Percentiles rank a stretch among this genome's conserved stretches.
Evolutionary conservation across 2,888 invertebrate genomes (phyloP).

Genomic region (Melanophora roralis): DNA sequence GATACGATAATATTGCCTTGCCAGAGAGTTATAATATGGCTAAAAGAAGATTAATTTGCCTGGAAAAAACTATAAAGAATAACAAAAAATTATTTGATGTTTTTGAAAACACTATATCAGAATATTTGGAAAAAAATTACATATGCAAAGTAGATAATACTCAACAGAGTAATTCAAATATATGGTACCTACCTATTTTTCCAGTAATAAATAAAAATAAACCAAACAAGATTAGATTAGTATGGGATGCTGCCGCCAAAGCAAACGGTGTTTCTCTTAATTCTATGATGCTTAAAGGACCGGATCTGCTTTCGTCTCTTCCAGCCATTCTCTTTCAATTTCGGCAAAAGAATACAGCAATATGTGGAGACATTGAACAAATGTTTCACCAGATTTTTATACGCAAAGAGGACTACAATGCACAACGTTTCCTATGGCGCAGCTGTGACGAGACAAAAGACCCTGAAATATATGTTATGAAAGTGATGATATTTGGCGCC

Average conservation of each 20-base stretch:
- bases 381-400: constrained; percentile 48
- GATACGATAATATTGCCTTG: neutral
- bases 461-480: too few relatives aligned
- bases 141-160: neutral
- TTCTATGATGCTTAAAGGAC: constrained; percentile 35
- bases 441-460: neutral
- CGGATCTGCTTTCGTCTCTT: constrained; percentile 24
- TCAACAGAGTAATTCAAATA: neutral
- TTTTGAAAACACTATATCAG: constrained; percentile 28
- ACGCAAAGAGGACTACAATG: constrained; percentile 33
- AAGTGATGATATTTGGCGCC: constrained; percentile 2
- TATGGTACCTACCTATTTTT: constrained; percentile 18
- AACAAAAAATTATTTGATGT: neutral
- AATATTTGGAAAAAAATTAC: neutral
- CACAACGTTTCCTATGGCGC: constrained; percentile 45
- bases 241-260: too few relatives aligned
- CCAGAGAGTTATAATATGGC: constrained; percentile 29
- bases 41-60: neutral
- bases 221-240: constrained; percentile 18
- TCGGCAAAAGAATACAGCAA: constrained; percentile 18
- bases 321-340: constrained; percentile 4
- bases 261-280: constrained; percentile 33
- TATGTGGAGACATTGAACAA: constrained; percentile 43
- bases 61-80: constrained; percentile 3
- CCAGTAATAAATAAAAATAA: constrained; percentile 13